Evolutionary conservation across 2,888 invertebrate genomes (phyloP), one percentile per base, ranked within the genome.

Genomic region (Crematogaster levior): DNA sequence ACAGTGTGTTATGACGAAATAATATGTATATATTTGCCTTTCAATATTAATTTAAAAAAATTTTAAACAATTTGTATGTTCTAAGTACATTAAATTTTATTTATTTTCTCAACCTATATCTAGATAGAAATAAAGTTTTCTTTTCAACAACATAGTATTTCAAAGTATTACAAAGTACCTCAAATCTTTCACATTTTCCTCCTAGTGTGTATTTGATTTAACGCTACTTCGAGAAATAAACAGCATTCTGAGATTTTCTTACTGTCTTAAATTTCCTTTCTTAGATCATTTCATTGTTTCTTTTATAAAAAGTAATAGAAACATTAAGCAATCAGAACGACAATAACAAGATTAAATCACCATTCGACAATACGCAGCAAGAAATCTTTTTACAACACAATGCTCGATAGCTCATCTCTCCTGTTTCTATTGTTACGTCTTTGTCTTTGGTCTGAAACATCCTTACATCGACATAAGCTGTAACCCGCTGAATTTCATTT

Each of bases 401-500:
- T 15, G 48, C 18, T 48, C 61, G 48, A 24, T 61, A 61, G 34
- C 9, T 56, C 27, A 21, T 27, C 7, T 43, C 18, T 77, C n/a
- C 12, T 12, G 24, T n/a, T 56, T 68, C 18, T 27, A 4, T 27
- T 21, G 18, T 66, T 53, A 40, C 34, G 9, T 53, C 30, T 30
- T 46, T 15, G 21, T 61, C 43, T 6, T 34, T 30, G 56, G 3
- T 12, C 34, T 43, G 66, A 7, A n/a, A 56, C 34, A 40, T 79
- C 24, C 43, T 68, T 46, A 70, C 24, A 24, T 46, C 43, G 56
- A 70, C 40, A 21, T 63, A 63, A 65, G 37, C 51, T 37, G 43
- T 68, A 79, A 79, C 24, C 40, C 37, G 61, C 43, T 68, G 56
- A 79, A 79, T 70, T 80, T 58, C 58, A 68, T 68, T 77, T 40